These are phyloP conservation scores for Cyphomyrmex costatus DNA, from an alignment of 1,140 invertebrate species.

Conservation along the genomic window DNA sequence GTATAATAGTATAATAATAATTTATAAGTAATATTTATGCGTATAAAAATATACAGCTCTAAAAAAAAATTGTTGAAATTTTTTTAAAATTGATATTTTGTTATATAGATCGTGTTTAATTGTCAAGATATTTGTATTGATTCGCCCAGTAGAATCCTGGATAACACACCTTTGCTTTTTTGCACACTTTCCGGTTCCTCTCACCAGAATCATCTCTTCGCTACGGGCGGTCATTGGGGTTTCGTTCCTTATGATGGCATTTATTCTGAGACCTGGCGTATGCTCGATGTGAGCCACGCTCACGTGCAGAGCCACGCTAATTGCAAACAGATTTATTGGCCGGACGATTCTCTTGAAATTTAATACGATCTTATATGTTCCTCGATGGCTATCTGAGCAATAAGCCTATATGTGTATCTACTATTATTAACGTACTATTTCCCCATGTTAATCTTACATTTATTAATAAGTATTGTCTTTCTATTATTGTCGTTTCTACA, in stretches of 20 bases:
- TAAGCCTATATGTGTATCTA: no score
- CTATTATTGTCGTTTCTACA: conserved; percentile 27
- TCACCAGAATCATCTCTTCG: conserved; percentile 71
- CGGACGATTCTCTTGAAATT: conserved; percentile 72
- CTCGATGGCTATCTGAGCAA: conserved; percentile 24
- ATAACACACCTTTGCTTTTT: conserved; percentile 37
- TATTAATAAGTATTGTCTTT: conserved; percentile 21
- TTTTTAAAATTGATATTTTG: background rate
- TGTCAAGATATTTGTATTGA: background rate
- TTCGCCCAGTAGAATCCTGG: conserved; percentile 16
- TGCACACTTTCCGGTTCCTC: conserved; percentile 27
- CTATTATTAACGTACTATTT: conserved; percentile 44
- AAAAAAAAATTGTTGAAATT: background rate
- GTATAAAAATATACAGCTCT: background rate
- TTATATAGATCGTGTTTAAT: background rate
- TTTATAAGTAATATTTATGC: conserved; percentile 13
- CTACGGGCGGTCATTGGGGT: conserved; percentile 82
- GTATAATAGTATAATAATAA: background rate
- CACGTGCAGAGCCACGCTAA: conserved; percentile 84
- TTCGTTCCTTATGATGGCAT: conserved; percentile 84
- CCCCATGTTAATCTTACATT: conserved; percentile 37
- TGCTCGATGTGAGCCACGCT: conserved; percentile 71
- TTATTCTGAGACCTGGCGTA: conserved; percentile 76
- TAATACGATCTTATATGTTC: conserved; percentile 68
- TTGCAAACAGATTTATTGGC: conserved; percentile 86